Evolutionary conservation across 1,140 invertebrate genomes (phyloP), one percentile per base, ranked within the genome.

Genomic region (Bombus superbus): DNA sequence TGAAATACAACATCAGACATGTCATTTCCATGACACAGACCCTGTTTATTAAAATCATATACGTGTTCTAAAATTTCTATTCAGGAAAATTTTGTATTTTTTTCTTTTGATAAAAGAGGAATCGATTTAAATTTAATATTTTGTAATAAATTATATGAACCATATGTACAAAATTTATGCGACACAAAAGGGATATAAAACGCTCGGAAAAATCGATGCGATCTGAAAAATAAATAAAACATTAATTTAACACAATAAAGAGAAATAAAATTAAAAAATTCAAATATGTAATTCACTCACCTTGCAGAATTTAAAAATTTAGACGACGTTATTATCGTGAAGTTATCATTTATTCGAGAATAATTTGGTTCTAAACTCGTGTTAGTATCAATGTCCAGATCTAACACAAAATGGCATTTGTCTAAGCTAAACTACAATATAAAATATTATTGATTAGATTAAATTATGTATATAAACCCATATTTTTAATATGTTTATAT

Each of bases 121-220:
- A 90, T 86, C 3, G 91, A 86, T 88, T 94, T 95, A 40, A 94
- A 92, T 86, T 94, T 95, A 71, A 90, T 96, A 85, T 96, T 97
- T 95, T 97, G 97, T 76, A 99, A 95, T 72, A 99, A 95, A 95
- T 98, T 98, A 92, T 98, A 98, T 88, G 97, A 97, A 6, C 97
- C 97, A 94, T 97, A 99, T 35, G 95, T 95, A 85, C 97, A 97
- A 91, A 97, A 96, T 91, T 96, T 96, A 90, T 97, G 95, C 5
- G 97, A 98, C 40, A 98, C 81, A 92, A 97, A 97, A 78, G 98
- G 98, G 94, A 99, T 96, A 93, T 98, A 99, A 93, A 99, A 99
- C 64, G 98, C 97, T 94, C 98, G 95, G 82, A 98, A 97, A 66
- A 99, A 95, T 87, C 95, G 95, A 94, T 98, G 97, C 1, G 98